Base-by-base conservation (phyloP, 2,797 vertebrate genomes). In the Pempheris klunzingeri region DNA sequence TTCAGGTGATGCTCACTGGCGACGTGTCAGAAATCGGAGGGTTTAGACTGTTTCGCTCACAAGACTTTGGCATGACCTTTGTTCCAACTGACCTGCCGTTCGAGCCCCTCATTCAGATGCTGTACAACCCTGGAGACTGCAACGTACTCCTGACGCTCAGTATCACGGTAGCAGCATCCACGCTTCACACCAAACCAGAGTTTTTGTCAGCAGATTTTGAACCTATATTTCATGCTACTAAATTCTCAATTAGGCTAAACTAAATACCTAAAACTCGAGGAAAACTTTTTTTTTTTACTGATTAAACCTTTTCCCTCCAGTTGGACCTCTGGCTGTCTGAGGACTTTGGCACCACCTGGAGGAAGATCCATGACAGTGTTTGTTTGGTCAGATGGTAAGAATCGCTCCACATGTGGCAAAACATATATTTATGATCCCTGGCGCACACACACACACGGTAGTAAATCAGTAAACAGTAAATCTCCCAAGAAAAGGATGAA, bases 361-460 rank as follows among this genome's bases (percentile, higher is more conserved):
- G 89, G 83, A 94, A 96, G 90, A 95, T 99, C 82, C 96, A 99
- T 77, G 90, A 95, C 86, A 93, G 94, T 54, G 97, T 97, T 66
- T 99, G 97, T 90, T 89, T 97, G 90, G 96, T 96, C 86, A 96
- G 97, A 96, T 99, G 97, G 98, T 99, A 90, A 97, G 96, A 92
- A 74, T 26, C 55, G 57, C 47, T 41, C 44, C 46, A 18, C 7
- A 17, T 12, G 28, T 44, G 46, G 26, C 15, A 55, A 47, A 24
- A 43, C 1, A 2, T 6, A 38, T 57, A 7, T 58, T 64, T 53
- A 46, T 38, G 30, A 44, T 38, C 18, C 12, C 60, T 67, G 22
- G 20, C 1, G 4, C 61, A 39, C 18, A 57, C 24, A 13, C 17
- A 32, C 18, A 57, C 24, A 13, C 17, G 24, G 34, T 15, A n/a